These are phyloP conservation scores for Platysternon megacephalum DNA, from an alignment of 2,113 vertebrate genomes.

Conservation along the genomic window DNA sequence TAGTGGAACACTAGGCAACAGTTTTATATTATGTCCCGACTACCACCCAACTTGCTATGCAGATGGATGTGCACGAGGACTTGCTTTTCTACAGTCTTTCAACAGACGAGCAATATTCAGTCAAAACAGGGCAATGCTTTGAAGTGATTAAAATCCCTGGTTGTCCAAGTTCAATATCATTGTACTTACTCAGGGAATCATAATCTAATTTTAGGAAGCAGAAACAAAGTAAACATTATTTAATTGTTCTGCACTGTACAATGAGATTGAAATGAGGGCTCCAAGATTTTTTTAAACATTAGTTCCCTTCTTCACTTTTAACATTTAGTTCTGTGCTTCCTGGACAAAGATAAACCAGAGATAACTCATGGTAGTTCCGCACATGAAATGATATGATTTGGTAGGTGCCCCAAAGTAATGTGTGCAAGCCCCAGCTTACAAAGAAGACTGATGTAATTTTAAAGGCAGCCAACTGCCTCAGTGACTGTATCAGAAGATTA, in stretches of 20 bases:
- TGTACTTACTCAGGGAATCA: background rate
- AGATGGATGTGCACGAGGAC: background rate
- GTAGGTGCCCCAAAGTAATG: constrained; percentile 10
- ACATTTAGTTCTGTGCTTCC: rapidly evolving
- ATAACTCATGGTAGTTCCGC: constrained; percentile 1
- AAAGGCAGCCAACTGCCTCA: constrained; percentile 76
- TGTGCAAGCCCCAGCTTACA: constrained; percentile 33
- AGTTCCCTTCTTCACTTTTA: constrained; percentile 10
- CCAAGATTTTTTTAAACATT: background rate
- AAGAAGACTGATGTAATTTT: constrained; percentile 76
- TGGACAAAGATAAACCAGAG: background rate
- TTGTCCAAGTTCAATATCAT: background rate
- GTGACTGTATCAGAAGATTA: constrained; percentile 77
- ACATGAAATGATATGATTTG: constrained; percentile 26
- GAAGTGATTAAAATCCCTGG: constrained; percentile 28
- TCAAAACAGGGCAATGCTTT: constrained; percentile 24
- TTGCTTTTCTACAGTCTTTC: background rate
- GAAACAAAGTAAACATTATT: constrained; percentile 7
- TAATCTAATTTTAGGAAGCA: constrained; percentile 50
- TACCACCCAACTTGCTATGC: constrained; percentile 77
- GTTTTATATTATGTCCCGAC: constrained; percentile 74
- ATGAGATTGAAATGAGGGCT: rapidly evolving
- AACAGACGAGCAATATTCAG: background rate
- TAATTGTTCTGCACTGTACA: background rate
- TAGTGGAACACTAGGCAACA: constrained; percentile 80